A percentile compares a stretch with the other conserved stretches of the same genome.
phyloP scores from a whole-genome alignment of 2,797 vertebrate species.

The Calcarius lapponicus region DNA sequence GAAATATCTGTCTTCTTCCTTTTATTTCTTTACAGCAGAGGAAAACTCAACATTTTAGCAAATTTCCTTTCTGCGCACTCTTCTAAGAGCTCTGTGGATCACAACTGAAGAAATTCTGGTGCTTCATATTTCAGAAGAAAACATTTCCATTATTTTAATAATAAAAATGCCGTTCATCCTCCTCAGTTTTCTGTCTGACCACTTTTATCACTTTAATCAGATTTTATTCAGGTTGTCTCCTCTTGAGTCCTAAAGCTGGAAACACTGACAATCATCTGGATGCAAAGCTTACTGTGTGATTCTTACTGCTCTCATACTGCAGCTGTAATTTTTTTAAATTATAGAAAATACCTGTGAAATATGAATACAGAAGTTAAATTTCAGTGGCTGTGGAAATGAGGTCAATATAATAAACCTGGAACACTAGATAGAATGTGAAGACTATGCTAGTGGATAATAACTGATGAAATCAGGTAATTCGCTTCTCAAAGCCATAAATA shows the following conservation, averaged over 20 bases:
- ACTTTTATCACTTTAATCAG: constrained; percentile 40
- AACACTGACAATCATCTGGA: neutral
- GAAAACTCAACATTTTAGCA: neutral
- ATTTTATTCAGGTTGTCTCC: constrained; percentile 45
- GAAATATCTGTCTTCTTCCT: neutral
- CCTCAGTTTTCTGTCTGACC: constrained; percentile 19
- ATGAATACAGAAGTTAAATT: constrained; percentile 58
- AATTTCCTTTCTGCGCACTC: neutral
- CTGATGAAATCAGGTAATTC: constrained; percentile 50
- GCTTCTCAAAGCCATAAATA: constrained; percentile 39
- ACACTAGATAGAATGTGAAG: constrained; percentile 5
- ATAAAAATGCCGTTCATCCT: neutral
- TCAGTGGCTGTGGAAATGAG: constrained; percentile 39
- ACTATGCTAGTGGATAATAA: constrained; percentile 42
- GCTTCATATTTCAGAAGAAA: constrained; percentile 1
- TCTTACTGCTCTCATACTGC: neutral
- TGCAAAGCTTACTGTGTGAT: constrained; percentile 25
- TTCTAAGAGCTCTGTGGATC: neutral
- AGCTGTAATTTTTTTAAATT: constrained; percentile 53
- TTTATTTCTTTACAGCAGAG: neutral
- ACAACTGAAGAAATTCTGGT: neutral
- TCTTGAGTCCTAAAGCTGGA: constrained; percentile 24
- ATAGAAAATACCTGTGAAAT: constrained; percentile 59
- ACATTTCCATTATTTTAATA: neutral
- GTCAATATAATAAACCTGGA: constrained; percentile 56